A percentile compares a stretch with the other conserved stretches of the same genome.
phyloP scores from a whole-genome alignment of 2,888 invertebrate genomes.

The Abrostola tripartita region DNA sequence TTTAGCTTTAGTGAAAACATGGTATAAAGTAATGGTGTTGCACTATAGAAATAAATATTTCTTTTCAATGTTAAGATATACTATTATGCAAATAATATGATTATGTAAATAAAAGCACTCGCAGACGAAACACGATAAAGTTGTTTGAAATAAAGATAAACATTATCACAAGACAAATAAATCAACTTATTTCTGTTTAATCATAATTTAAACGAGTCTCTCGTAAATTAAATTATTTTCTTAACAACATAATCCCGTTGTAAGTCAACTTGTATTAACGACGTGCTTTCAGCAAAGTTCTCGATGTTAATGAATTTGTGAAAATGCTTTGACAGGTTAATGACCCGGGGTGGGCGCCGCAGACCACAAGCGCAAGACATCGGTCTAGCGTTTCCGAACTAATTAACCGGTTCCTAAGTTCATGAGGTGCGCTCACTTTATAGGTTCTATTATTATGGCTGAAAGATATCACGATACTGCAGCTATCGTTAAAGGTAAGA shows the following conservation, averaged over 20 bases:
- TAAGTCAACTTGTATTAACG: conserved; percentile 12
- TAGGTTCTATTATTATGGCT: conserved; percentile 21
- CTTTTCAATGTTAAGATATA: too few relatives aligned
- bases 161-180: background rate
- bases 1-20: background rate
- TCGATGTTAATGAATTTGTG: conserved; percentile 9
- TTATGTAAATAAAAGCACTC: too few relatives aligned
- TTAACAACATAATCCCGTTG: conserved; percentile 7
- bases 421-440: conserved; percentile 28
- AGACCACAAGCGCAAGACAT: background rate
- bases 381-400: conserved; percentile 21
- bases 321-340: conserved; percentile 2
- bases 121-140: too few relatives aligned
- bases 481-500: too few relatives aligned
- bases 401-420: conserved; percentile 26
- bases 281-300: conserved; percentile 13
- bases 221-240: background rate
- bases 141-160: too few relatives aligned
- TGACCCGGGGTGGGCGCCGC: conserved; percentile 4
- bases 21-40: too few relatives aligned
- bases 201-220: background rate
- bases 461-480: background rate
- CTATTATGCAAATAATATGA: too few relatives aligned
- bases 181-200: background rate
- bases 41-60: too few relatives aligned